phyloP scores from a whole-genome alignment of 2,113 vertebrate species.

The Eptesicus fuscus region DNA sequence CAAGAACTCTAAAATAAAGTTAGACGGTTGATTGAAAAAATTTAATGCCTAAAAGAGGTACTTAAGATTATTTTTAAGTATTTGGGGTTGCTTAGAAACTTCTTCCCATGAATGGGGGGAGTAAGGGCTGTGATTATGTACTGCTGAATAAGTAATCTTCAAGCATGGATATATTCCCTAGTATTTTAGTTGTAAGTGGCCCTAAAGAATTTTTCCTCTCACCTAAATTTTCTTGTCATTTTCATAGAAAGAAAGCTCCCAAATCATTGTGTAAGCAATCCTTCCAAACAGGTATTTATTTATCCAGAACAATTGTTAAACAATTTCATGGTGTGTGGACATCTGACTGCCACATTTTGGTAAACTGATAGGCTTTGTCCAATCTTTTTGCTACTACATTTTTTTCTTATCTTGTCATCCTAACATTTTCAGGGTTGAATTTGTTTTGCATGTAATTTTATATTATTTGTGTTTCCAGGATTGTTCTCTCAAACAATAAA shows the following conservation, averaged over 20 bases:
- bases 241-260: constrained; percentile 10
- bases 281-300: constrained; percentile 47
- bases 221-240: constrained; percentile 19
- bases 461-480: constrained; percentile 19
- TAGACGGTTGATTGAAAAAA: background rate
- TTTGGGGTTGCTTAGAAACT: background rate
- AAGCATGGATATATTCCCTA: background rate
- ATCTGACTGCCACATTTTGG: constrained; percentile 46
- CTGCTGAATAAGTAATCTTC: background rate
- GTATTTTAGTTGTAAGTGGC: background rate
- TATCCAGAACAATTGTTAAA: constrained; percentile 49
- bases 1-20: background rate
- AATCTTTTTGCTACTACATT: constrained; percentile 31
- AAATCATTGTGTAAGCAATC: constrained; percentile 18
- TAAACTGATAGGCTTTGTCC: constrained; percentile 26
- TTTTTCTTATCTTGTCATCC: constrained; percentile 59
- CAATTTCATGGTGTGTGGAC: constrained; percentile 33
- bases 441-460: constrained; percentile 28
- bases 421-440: constrained; percentile 28
- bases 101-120: background rate
- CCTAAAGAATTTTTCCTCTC: background rate
- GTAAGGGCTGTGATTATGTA: background rate
- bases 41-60: background rate
- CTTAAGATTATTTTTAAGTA: background rate
- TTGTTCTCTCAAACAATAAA: constrained; percentile 44